Conservation (phyloP, 2,797 vertebrate genomes). For the Smutsia gigantea region DNA sequence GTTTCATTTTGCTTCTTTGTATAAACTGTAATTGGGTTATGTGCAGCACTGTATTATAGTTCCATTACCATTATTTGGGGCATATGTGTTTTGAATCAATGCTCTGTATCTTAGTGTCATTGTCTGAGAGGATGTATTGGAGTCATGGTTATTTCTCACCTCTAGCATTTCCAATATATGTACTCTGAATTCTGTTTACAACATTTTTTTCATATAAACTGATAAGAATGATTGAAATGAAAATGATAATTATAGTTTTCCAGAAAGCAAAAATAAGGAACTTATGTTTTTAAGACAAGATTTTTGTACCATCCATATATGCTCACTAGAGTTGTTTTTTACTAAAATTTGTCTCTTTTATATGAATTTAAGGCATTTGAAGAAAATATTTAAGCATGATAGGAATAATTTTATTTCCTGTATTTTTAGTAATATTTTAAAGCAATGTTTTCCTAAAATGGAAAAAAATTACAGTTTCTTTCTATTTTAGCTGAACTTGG, state of each 20-base stretch:
- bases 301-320: not conserved
- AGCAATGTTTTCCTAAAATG: not conserved
- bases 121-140: not conserved
- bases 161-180: not conserved
- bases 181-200: not conserved
- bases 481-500: slow-evolving; percentile 90
- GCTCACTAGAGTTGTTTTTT: slow-evolving; percentile 9
- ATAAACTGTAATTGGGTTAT: not conserved
- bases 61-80: not conserved
- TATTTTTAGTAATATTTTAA: slow-evolving; percentile 6
- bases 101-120: not conserved
- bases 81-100: not conserved
- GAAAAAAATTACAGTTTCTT: slow-evolving; percentile 46
- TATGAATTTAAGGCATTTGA: slow-evolving; percentile 24
- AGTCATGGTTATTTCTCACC: not conserved
- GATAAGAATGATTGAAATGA: slow-evolving; percentile 5
- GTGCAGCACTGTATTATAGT: not conserved
- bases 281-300: not conserved
- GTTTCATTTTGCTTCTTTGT: not conserved
- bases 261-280: slow-evolving; percentile 26
- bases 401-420: not conserved
- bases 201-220: not conserved
- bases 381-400: not conserved
- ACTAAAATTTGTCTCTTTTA: not conserved
- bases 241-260: not conserved